Conservation (phyloP, 2,888 invertebrate species). For the Eumacrocentrus americanus region DNA sequence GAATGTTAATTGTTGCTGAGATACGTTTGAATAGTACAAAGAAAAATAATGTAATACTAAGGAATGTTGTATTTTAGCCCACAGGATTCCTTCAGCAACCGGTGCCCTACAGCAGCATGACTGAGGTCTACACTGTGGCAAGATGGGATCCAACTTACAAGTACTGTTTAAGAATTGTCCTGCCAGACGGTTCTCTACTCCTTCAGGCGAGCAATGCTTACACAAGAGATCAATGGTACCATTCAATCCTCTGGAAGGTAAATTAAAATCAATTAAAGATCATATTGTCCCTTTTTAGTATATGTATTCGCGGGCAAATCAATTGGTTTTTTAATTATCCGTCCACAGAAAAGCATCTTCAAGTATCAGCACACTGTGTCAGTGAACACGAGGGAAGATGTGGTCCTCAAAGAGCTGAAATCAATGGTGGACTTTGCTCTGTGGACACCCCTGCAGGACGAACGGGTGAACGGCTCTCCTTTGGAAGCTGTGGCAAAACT, state of each 20-base stretch:
- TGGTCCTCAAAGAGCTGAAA: conserved; percentile 78
- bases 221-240: conserved; percentile 82
- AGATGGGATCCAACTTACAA: conserved; percentile 82
- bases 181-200: conserved; percentile 77
- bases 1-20: too few species aligned
- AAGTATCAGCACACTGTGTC: conserved; percentile 75
- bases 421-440: conserved; percentile 79
- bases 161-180: conserved; percentile 77
- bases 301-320: neutral
- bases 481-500: conserved; percentile 75
- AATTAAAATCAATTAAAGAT: conserved; percentile 17
- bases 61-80: conserved; percentile 62
- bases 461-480: conserved; percentile 74
- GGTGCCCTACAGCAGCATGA: conserved; percentile 75
- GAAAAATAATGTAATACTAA: neutral
- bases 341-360: conserved; percentile 75
- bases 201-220: conserved; percentile 78
- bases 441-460: conserved; percentile 78
- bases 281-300: neutral
- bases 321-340: conserved; percentile 4
- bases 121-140: conserved; percentile 77
- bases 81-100: conserved; percentile 71
- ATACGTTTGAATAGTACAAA: too few species aligned
- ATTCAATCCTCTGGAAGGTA: conserved; percentile 82
- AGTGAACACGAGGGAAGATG: conserved; percentile 72